Evolutionary conservation across 2,888 invertebrate genomes (phyloP).

Genomic region (Balanococcus diminutus): DNA sequence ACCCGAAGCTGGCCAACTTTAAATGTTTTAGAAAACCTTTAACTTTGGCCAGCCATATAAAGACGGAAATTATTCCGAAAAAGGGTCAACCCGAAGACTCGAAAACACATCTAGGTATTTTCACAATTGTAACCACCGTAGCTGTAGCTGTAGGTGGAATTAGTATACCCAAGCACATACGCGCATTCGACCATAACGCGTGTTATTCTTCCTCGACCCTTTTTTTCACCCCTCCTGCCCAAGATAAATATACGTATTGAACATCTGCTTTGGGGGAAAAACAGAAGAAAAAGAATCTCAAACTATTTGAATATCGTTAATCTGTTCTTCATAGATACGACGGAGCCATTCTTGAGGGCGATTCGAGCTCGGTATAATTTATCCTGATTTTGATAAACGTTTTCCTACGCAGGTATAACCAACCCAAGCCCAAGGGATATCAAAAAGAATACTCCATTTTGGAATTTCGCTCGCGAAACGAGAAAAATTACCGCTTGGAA

Average conservation of each 20-base stretch:
- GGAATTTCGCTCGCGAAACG: background rate
- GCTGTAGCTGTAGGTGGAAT: background rate
- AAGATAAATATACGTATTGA: background rate
- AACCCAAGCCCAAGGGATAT: background rate
- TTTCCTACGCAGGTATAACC: background rate
- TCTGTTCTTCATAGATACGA: background rate
- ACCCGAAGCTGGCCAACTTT: background rate
- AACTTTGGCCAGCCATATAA: background rate
- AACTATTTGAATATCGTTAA: background rate
- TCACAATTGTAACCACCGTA: background rate
- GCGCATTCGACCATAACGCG: background rate
- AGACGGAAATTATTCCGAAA: conserved; percentile 42
- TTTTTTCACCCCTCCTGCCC: background rate
- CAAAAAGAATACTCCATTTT: background rate
- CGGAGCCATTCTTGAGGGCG: background rate
- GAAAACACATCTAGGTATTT: conserved; percentile 6
- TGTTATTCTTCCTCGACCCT: background rate
- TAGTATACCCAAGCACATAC: background rate
- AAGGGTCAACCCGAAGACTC: conserved; percentile 23
- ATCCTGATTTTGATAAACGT: conserved; percentile 1
- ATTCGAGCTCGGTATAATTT: background rate
- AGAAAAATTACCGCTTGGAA: conserved; percentile 5
- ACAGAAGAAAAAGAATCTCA: background rate
- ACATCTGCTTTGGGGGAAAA: background rate
- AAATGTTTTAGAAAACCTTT: conserved; percentile 40